Evolutionary conservation across 2,888 invertebrate species (phyloP).

Genomic region (Frankliniella intonsa): DNA sequence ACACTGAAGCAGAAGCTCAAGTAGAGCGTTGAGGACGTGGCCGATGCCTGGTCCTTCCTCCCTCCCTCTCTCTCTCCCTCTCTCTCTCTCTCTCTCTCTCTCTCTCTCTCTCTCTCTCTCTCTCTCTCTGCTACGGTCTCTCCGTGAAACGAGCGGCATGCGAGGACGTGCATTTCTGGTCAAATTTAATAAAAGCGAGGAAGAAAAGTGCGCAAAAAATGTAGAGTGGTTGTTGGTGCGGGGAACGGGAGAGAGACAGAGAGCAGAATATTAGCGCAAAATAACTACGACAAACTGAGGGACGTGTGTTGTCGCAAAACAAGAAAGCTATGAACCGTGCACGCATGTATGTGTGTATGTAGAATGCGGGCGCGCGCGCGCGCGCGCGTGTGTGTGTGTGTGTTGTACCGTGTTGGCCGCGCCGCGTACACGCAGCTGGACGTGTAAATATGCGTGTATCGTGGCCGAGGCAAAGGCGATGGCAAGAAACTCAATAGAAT

Average conservation of each 20-base stretch:
- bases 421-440: neutral
- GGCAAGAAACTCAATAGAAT: no score
- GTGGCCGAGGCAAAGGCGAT: neutral
- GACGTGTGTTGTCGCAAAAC: neutral
- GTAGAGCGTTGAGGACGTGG: no score
- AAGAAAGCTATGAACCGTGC: neutral
- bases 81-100: neutral
- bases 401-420: neutral
- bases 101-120: constrained; percentile 7
- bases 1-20: neutral
- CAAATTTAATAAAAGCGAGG: no score
- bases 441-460: constrained; percentile 10
- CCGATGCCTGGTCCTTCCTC: no score
- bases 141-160: no score
- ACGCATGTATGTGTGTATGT: no score
- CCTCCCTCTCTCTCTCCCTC: no score
- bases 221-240: neutral
- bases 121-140: no score
- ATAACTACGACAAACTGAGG: no score
- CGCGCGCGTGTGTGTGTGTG: neutral
- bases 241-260: neutral
- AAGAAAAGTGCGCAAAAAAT: no score
- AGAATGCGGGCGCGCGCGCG: neutral
- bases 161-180: no score
- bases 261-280: no score